Base-by-base conservation (phyloP, 2,113 vertebrate genomes). In the Trogon surrucura region DNA sequence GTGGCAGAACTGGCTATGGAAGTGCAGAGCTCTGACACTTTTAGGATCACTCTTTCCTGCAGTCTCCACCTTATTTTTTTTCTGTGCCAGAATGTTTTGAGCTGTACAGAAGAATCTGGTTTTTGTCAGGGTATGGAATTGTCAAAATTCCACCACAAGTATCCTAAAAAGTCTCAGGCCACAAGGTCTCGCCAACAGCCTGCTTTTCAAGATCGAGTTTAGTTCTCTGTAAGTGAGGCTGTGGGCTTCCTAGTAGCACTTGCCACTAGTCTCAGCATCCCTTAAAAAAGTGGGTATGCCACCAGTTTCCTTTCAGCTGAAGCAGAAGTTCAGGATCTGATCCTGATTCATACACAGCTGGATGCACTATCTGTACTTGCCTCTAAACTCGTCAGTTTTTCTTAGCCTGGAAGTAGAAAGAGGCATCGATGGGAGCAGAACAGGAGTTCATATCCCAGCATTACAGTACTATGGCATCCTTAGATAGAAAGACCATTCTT, bases 21-120 rank as follows among this genome's bases (percentile, higher is more conserved):
- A 30, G 2, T 36, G 26, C 64, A 92, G 29, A 87, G 18, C 38
- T 77, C 54, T 72, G 20, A 10, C 0, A 0, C 2, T 65, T 19
- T 38, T 44, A 15, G 29, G 47, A 36, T 79, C 22, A 12, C 41
- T 53, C 29, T 56, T 6, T 87, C 32, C 19, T 71, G 23, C 13
- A 47, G 26, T 38, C 32, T 14, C 10, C 1, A 3, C 20, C 30
- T 11, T 17, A 56, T 44, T 8, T 53, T 87, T 36, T 69, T 89
- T 54, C 38, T 23, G 12, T 85, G 10, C 13, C 21, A 62, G 47
- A 41, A 75, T 26, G 8, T 34, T 53, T 38, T 32, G 44, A 79
- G 23, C 26, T 62, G 73, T 26, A 3, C 41, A 65, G 25, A 13
- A 79, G n/a, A 58, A 85, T 70, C 36, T 84, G 29, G 1, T 13